These are phyloP conservation scores for Aleiodes alternator DNA, from an alignment of 2,888 invertebrate genomes.

Conservation along the genomic window DNA sequence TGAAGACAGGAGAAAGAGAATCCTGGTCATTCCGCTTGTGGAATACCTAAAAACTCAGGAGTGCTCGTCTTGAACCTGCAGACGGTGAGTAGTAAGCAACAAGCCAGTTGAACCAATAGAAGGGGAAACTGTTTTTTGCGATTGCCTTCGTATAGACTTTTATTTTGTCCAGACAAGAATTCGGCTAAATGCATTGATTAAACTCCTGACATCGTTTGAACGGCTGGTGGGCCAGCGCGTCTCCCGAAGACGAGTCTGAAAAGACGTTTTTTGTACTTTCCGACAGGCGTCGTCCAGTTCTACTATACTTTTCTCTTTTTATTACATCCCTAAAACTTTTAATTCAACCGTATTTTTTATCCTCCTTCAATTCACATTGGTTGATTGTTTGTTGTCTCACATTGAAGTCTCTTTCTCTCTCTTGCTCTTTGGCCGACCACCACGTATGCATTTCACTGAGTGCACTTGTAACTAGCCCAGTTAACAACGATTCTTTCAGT, in stretches of 20 bases:
- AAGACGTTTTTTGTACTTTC: constrained; percentile 63
- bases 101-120: constrained; percentile 10
- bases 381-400: constrained; percentile 1
- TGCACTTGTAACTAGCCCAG: constrained; percentile 33
- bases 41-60: constrained; percentile 28
- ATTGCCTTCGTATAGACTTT: constrained; percentile 68
- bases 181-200: constrained; percentile 76
- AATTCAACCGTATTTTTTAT: constrained; percentile 22
- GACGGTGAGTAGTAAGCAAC: constrained; percentile 21
- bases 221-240: constrained; percentile 72
- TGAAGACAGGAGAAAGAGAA: constrained; percentile 21
- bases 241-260: constrained; percentile 65
- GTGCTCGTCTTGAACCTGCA: constrained; percentile 18
- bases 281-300: constrained; percentile 48
- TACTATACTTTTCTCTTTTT: constrained; percentile 44
- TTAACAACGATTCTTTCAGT: constrained; percentile 23
- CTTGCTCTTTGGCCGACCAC: background rate
- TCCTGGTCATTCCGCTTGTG: background rate
- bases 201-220: constrained; percentile 72
- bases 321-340: constrained; percentile 35
- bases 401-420: background rate
- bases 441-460: constrained; percentile 12
- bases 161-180: constrained; percentile 75
- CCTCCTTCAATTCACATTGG: constrained; percentile 9
- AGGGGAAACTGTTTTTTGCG: constrained; percentile 66